Percentiles rank a stretch among this genome's conserved stretches.
Evolutionary conservation across 2,113 vertebrate genomes (phyloP).

Genomic region (Semnornis frantzii): DNA sequence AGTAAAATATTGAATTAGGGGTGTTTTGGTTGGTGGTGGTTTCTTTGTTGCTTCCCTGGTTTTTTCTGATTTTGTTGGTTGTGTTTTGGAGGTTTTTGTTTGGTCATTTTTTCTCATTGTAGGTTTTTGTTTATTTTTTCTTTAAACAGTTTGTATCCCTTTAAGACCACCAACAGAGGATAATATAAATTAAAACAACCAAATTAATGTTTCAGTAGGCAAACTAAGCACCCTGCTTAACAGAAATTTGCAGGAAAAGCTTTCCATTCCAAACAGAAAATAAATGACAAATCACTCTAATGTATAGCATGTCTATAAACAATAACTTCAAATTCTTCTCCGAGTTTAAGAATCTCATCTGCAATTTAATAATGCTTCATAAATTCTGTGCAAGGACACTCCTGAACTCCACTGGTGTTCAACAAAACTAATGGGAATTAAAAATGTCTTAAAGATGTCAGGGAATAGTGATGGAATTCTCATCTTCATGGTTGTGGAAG

Average conservation of each 20-base stretch:
- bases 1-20: not conserved
- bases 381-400: not conserved
- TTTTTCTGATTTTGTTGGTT: not conserved
- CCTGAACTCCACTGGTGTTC: not conserved
- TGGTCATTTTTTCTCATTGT: no score
- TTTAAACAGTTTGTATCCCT: not conserved
- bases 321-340: not conserved
- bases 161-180: not conserved
- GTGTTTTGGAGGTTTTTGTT: not conserved
- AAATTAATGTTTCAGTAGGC: not conserved
- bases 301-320: not conserved
- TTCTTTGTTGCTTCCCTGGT: not conserved
- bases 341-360: not conserved
- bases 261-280: conserved; percentile 33
- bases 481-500: not conserved
- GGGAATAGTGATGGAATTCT: not conserved
- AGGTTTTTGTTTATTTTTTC: not conserved
- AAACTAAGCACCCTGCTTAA: conserved; percentile 14
- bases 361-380: not conserved
- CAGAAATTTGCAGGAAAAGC: conserved; percentile 14
- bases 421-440: not conserved
- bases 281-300: not conserved
- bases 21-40: not conserved
- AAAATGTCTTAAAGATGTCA: not conserved
- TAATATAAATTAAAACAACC: not conserved